Evolutionary conservation across 2,113 vertebrate genomes (phyloP).

Genomic region (Pituophis catenifer): DNA sequence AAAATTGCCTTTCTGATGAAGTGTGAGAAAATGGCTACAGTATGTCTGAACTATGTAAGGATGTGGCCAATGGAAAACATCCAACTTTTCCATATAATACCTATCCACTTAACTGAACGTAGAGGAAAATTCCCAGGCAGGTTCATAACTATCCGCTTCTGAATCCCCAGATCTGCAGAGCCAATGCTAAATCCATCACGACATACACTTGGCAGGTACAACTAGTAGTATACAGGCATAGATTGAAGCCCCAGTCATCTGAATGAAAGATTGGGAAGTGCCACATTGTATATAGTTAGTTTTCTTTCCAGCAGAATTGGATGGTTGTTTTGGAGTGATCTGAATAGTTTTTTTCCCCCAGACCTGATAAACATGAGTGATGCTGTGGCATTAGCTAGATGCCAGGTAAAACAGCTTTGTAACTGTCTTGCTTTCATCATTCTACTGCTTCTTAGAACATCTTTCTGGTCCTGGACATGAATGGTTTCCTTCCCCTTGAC

Average conservation of each 20-base stretch:
- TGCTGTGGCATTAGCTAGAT: background rate
- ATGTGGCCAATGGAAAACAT: background rate
- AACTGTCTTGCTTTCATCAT: background rate
- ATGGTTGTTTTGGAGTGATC: background rate
- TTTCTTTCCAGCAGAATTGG: background rate
- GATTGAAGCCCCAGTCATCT: background rate
- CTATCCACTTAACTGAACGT: background rate
- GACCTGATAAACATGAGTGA: background rate
- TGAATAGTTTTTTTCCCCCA: background rate
- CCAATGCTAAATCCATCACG: background rate
- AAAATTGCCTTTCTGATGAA: background rate
- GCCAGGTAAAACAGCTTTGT: background rate
- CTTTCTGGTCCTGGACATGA: background rate
- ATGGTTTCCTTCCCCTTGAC: background rate
- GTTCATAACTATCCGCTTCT: background rate
- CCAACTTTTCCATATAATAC: background rate
- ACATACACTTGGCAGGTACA: background rate
- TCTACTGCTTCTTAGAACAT: background rate
- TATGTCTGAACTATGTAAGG: background rate
- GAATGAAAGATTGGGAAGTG: background rate
- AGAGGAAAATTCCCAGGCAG: background rate
- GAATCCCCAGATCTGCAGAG: background rate
- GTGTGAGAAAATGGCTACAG: background rate
- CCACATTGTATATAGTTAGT: background rate
- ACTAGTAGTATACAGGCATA: background rate